Evolutionary conservation across 1,140 invertebrate genomes (phyloP), one percentile per base, ranked within the genome.

Genomic region (Antheraea pernyi): DNA sequence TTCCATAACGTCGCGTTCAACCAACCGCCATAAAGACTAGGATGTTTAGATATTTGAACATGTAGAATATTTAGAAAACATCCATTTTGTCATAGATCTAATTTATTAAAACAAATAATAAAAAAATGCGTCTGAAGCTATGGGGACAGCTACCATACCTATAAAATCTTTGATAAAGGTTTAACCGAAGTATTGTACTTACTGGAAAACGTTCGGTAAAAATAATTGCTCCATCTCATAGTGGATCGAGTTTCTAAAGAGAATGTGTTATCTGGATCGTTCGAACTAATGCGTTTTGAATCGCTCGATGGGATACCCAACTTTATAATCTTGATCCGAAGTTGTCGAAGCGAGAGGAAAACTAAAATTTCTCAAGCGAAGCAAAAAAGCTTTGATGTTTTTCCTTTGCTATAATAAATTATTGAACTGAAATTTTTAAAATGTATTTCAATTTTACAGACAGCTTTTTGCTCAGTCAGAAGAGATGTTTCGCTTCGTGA

Each of bases 291-390:
- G 76, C 75, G 75, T 77, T 78, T 75, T 64, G 76, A 80, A 83
- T 78, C 71, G 70, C 76, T 73, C 71, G 69, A 60, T 72, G 65
- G 75, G 76, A 82, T 79, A 76, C 62, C 74, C 67, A 84, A 84
- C 78, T 81, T 79, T 81, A 81, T 82, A 82, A 82, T 82, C 79
- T 78, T 78, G 79, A 79, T 83, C 72, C 74, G 67, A 80, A 81
- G 69, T 82, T 84, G 76, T 53, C 73, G 67, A 74, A 75, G 67
- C 70, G 70, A 72, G 75, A 75, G 79, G 74, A 74, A 81, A 77
- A 75, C 73, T 78, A 64, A 67, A 82, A 78, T 70, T 80, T 70
- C 71, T 69, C 66, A 69, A 75, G 65, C 66, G 69, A 71, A 71
- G 64, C 59, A 76, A 22, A 68, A 72, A 79, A 77, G 70, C 75